Conservation (phyloP, 2,113 vertebrate genomes). For the Pongo pygmaeus region DNA sequence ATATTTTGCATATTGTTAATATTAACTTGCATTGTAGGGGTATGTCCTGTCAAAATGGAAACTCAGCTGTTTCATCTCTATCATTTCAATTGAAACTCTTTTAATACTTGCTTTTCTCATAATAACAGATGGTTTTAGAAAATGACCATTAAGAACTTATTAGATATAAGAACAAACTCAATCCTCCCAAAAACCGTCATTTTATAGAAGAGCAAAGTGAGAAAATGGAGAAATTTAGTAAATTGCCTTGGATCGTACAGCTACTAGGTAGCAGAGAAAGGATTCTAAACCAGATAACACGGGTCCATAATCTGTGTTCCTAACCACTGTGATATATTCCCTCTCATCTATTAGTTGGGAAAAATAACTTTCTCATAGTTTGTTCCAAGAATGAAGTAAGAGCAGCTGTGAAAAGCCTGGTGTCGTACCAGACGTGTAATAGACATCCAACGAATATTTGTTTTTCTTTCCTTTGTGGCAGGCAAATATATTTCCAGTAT, state of each 20-base stretch:
- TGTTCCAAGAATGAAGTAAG: not conserved
- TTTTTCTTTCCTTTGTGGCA: not conserved
- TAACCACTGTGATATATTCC: not conserved
- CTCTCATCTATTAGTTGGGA: not conserved
- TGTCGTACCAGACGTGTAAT: not conserved
- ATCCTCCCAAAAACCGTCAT: not conserved
- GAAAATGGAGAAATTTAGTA: not conserved
- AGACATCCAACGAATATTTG: not conserved
- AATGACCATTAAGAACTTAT: not conserved
- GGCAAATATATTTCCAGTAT: not conserved
- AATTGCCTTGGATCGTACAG: not conserved
- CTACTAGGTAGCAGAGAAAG: not conserved
- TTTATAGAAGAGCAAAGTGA: not conserved
- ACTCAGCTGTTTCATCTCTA: not conserved
- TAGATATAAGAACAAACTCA: not conserved
- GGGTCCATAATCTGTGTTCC: not conserved
- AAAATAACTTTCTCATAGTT: not conserved
- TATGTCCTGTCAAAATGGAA: slow-evolving; percentile 6
- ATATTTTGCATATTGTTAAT: not conserved
- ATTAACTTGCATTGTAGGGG: not conserved
- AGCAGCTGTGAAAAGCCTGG: not conserved
- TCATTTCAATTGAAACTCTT: slow-evolving; percentile 2
- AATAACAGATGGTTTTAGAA: slow-evolving; percentile 37
- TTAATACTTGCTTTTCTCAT: slow-evolving; percentile 23
- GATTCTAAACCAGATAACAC: not conserved